Evolutionary conservation across 2,797 vertebrate species (phyloP).

Genomic region (Sebastes cheni): DNA sequence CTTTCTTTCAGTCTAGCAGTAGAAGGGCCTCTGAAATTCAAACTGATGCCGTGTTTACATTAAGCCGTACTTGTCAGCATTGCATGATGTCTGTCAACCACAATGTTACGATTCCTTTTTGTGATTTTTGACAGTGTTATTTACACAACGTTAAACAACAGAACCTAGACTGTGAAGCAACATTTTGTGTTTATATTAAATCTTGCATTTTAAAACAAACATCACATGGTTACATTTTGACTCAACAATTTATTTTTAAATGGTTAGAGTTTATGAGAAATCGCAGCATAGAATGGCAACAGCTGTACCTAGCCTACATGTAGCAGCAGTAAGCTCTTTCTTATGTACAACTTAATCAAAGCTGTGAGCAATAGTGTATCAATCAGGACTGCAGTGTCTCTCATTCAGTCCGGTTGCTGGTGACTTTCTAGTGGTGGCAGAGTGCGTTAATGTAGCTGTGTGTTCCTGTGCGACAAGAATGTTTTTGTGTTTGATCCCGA

Average conservation of each 20-base stretch:
- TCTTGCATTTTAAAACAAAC: conserved; percentile 8
- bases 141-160: background rate
- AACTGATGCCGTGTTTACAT: conserved; percentile 5
- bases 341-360: conserved; percentile 1
- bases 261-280: background rate
- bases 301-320: background rate
- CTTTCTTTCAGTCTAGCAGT: background rate
- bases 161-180: background rate
- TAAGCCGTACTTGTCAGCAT: background rate
- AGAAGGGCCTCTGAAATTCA: background rate
- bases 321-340: background rate
- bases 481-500: background rate
- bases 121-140: background rate
- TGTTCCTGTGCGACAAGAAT: background rate
- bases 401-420: background rate
- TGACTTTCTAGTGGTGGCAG: no score
- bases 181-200: conserved; percentile 5
- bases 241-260: background rate
- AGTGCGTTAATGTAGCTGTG: background rate
- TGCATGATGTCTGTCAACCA: background rate
- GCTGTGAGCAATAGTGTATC: background rate
- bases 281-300: background rate
- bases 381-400: background rate
- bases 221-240: background rate
- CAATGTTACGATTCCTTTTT: background rate